phyloP scores from a whole-genome alignment of 2,888 invertebrate genomes.

The Pachliopta kotzebuea region DNA sequence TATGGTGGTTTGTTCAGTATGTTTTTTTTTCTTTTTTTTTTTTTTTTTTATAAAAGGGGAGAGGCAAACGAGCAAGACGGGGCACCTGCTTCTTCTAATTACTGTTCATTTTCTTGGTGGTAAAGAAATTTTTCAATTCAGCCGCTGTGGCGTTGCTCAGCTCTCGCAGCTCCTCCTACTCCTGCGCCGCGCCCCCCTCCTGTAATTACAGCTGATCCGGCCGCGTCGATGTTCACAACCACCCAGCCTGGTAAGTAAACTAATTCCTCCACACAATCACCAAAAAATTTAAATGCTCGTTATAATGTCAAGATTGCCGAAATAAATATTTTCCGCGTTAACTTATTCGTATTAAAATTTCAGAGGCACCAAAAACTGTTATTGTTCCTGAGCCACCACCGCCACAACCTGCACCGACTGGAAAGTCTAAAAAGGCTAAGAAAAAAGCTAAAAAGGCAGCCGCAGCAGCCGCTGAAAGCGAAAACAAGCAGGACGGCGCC shows the following conservation, averaged over 20 bases:
- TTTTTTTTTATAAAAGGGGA: no score
- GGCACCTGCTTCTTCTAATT: no score
- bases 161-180: slow-evolving; percentile 60
- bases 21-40: no score
- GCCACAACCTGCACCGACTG: slow-evolving; percentile 38
- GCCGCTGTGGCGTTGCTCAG: slow-evolving; percentile 66
- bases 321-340: neutral
- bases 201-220: slow-evolving; percentile 70
- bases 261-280: neutral
- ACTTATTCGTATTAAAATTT: slow-evolving; percentile 21
- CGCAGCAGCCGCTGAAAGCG: slow-evolving; percentile 42
- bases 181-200: slow-evolving; percentile 65
- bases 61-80: no score
- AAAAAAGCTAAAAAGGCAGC: slow-evolving; percentile 70
- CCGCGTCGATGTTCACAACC: slow-evolving; percentile 53
- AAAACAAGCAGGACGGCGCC: slow-evolving; percentile 60
- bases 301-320: no score
- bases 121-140: slow-evolving; percentile 33
- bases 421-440: slow-evolving; percentile 74
- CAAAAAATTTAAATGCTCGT: neutral
- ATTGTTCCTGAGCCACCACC: slow-evolving; percentile 53
- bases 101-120: no score
- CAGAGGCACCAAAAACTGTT: slow-evolving; percentile 62
- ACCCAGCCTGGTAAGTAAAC: slow-evolving; percentile 43
- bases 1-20: no score